These are phyloP conservation scores for Lasioglossum lativentre DNA, from an alignment of 2,888 invertebrate genomes.

Conservation along the genomic window DNA sequence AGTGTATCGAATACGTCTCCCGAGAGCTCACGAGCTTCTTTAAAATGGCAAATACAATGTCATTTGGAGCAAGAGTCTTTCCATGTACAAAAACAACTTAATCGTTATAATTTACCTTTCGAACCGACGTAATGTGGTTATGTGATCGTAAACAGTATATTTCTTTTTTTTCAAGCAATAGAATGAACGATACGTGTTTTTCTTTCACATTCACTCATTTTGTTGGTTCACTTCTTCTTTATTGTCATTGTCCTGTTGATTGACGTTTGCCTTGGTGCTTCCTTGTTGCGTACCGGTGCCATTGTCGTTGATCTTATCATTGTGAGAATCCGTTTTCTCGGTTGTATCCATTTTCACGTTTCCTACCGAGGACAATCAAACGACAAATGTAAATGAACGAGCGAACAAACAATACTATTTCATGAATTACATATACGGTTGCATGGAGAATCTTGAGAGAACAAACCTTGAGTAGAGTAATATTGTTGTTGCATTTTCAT, in stretches of 20 bases:
- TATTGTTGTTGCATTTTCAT: constrained; percentile 85
- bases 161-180: constrained; percentile 51
- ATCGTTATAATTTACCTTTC: constrained; percentile 58
- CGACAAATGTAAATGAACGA: not conserved
- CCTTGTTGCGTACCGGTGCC: constrained; percentile 78
- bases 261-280: constrained; percentile 79
- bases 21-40: constrained; percentile 39
- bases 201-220: constrained; percentile 79
- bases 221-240: constrained; percentile 84
- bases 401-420: not conserved
- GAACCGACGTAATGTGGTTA: constrained; percentile 51
- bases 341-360: constrained; percentile 83
- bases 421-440: not conserved
- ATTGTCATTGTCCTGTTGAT: constrained; percentile 81
- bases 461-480: constrained; percentile 85
- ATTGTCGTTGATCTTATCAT: constrained; percentile 81
- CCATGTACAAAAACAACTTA: constrained; percentile 38
- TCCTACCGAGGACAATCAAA: constrained; percentile 66
- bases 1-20: constrained; percentile 45
- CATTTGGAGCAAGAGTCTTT: constrained; percentile 32
- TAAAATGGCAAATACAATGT: constrained; percentile 49
- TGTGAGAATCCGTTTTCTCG: constrained; percentile 82
- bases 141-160: constrained; percentile 42
- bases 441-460: not conserved
- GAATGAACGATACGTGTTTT: constrained; percentile 35